Evolutionary conservation across 2,113 vertebrate species (phyloP), one percentile per base, ranked within the genome.

Genomic region (Odontophorus gujanensis): DNA sequence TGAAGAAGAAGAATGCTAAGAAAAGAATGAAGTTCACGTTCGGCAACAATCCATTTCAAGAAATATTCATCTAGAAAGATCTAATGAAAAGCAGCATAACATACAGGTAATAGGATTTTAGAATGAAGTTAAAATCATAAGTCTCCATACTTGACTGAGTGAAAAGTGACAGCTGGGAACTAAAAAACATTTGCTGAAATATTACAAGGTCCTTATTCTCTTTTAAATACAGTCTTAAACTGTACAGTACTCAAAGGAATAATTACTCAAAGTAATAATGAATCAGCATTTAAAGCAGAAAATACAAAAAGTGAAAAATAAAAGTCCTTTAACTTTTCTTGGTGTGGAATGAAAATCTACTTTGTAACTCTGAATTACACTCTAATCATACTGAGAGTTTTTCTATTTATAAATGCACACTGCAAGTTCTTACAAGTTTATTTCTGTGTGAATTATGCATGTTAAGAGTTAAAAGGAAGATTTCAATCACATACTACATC

Each of bases 71-170:
- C 5, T 72, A 45, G 36, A 74, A 42, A 47, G 6, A 40, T 57
- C 76, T 74, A 92, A 67, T 69, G 68, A 80, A 85, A 95, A 51
- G 57, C 36, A 94, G 86, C 53, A 15, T 82, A 81, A 87, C 69
- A 25, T 57, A 81, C 43, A 48, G 68, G 50, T 42, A 34, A 32
- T 32, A 43, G 28, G 67, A n/a, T 82, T 87, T 82, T 83, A 80
- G 93, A 61, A 61, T 61, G 25, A 38, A 38, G 34, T 61, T 36
- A 25, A 38, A 61, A 61, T 10, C 4, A 4, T 25, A 43, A 43
- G 11, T 43, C 62, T 32, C 26, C 26, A 32, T 65, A 32, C 28
- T 42, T 65, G 26, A 13, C 18, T 65, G 40, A 65, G 40, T 32
- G 40, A 18, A 13, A 65, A 65, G 40, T 20, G 40, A 30, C 40